Evolutionary conservation across 1,140 invertebrate species (phyloP).

Genomic region (Carposina sasakii): DNA sequence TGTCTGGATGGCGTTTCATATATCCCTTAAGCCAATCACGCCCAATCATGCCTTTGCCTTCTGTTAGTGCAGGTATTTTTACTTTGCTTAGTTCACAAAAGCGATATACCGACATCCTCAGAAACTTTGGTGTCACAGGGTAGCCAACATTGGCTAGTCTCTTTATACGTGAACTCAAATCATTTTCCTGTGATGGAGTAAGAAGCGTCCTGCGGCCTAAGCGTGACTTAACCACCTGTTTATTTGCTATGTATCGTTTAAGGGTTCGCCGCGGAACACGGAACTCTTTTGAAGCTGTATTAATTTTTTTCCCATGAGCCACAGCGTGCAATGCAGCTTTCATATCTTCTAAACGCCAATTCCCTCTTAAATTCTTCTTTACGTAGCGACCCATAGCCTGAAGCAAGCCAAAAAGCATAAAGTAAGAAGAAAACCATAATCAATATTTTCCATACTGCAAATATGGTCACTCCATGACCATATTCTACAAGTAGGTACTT

Average conservation of each 20-base stretch:
- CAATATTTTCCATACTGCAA: neutral
- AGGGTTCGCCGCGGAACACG: constrained; percentile 1
- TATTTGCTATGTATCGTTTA: neutral
- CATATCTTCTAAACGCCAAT: neutral
- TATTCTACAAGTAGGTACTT: too few relatives aligned
- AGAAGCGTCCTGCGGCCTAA: neutral
- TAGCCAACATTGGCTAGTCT: neutral
- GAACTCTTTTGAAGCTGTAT: neutral
- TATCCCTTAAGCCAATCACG: neutral
- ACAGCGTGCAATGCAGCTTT: neutral
- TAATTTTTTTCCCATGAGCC: neutral
- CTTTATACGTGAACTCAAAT: neutral
- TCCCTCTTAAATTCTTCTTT: neutral
- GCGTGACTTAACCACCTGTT: neutral
- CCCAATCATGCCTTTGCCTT: too few relatives aligned
- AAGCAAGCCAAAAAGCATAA: too few relatives aligned
- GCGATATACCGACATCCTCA: neutral
- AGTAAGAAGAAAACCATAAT: too few relatives aligned
- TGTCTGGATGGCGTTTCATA: constrained; percentile 17
- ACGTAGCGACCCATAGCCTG: neutral
- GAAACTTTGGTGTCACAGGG: neutral
- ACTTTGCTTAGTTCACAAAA: constrained; percentile 13
- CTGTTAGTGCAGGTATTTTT: too few relatives aligned
- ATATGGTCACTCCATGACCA: neutral
- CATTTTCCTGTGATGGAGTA: neutral